Base-by-base conservation (phyloP, 2,797 vertebrate genomes). In the Falco berigora region DNA sequence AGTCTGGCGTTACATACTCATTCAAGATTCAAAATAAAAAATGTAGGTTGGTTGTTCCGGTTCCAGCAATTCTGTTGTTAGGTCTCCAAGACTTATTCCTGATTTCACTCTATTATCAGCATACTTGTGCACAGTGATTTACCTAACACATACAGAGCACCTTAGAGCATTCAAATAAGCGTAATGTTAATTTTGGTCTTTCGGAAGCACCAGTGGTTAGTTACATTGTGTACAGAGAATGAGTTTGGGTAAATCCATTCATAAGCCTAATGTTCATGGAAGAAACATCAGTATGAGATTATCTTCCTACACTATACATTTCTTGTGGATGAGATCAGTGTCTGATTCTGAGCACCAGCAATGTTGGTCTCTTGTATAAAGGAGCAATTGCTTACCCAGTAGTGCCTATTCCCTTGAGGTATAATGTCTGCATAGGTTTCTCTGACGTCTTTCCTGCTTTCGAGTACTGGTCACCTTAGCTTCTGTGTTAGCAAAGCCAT, bases 281-380 rank as follows among this genome's bases (percentile, higher is more conserved):
- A 86, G 59, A 58, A 86, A 88, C 52, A 47, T 52, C 38, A 76
- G 24, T 11, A 13, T 27, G 19, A 63, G 49, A 49, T 62, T 11
- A 0, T 67, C 40, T 74, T 58, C 38, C 77, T 59, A 21, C 2
- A 0, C 36, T 56, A 1, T n/a, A 6, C 2, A 0, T 73, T 64
- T 61, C 22, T 73, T 86, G 25, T 68, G 36, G 27, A 17, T 87
- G 44, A 52, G 34, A 72, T 56, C 32, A 30, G 12, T 6, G 0
- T 64, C 79, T 76, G n/a, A 72, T 85, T 72, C 50, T 69, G 34
- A 92, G 18, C 55, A 62, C 19, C 52, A 66, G 28, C 34, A n/a
- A 24, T 42, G 8, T 15, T 42, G 12, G 9, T 85, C 22, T 71
- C 10, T 25, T 55, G 8, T 16, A 32, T 38, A 40, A 47, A 92